Conservation (phyloP, 2,113 vertebrate genomes). For the Arizona elegans region DNA sequence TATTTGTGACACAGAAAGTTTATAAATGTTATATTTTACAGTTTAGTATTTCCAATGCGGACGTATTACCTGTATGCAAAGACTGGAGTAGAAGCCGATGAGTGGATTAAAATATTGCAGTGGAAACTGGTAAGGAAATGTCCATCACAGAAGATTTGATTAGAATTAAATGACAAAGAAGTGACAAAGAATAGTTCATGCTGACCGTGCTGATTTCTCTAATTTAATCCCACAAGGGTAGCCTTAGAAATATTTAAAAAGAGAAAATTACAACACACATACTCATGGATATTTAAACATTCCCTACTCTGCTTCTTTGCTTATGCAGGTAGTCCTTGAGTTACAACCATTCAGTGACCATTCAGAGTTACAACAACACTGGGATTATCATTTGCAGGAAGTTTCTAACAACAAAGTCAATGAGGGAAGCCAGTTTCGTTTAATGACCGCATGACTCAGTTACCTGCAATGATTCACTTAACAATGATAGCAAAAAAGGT, state of each 20-base stretch:
- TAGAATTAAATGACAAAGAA: not conserved
- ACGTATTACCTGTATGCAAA: slow-evolving; percentile 93
- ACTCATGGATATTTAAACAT: not conserved
- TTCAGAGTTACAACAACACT: not conserved
- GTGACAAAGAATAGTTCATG: not conserved
- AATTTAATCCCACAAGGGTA: not conserved
- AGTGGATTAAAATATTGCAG: slow-evolving; percentile 93
- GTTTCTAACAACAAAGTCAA: not conserved
- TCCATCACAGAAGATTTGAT: not conserved
- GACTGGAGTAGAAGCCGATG: slow-evolving; percentile 91
- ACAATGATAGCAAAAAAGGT: not conserved
- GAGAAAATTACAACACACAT: not conserved
- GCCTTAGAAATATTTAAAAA: not conserved
- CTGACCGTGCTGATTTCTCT: not conserved
- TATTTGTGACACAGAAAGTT: not conserved
- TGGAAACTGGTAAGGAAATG: slow-evolving; percentile 89
- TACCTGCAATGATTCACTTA: not conserved
- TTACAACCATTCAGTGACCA: not conserved
- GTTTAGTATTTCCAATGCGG: slow-evolving; percentile 92
- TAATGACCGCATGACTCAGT: not conserved
- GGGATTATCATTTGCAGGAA: not conserved
- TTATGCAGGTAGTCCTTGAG: not conserved
- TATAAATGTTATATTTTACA: slow-evolving; percentile 55
- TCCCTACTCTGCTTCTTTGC: not conserved
- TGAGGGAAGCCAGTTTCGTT: not conserved